phyloP scores from a whole-genome alignment of 2,797 vertebrate species.

The Denticeps clupeoides region DNA sequence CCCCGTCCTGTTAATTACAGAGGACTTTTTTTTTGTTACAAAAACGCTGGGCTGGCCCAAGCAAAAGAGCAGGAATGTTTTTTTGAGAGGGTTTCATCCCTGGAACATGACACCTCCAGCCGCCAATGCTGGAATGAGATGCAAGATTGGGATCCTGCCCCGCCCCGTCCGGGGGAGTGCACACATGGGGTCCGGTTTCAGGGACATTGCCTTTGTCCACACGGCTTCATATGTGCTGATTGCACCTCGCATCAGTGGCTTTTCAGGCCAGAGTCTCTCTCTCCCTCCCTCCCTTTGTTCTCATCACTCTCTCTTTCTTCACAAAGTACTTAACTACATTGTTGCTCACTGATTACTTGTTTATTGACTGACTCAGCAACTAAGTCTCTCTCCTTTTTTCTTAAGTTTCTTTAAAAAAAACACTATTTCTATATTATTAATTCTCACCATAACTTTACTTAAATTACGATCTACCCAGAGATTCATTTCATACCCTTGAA shows the following conservation, averaged over 20 bases:
- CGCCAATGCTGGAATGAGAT: conserved; percentile 17
- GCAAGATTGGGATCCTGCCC: conserved; percentile 26
- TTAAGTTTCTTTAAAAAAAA: no score
- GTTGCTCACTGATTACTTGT: no score
- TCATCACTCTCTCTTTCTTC: neutral
- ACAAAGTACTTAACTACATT: no score
- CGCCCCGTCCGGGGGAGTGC: neutral
- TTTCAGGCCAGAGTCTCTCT: conserved; percentile 21
- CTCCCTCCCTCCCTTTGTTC: neutral
- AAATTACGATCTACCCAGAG: no score
- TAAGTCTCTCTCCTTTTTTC: conserved; percentile 37
- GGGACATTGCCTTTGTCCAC: conserved; percentile 27
- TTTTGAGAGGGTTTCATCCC: no score
- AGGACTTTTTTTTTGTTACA: no score
- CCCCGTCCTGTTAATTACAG: no score
- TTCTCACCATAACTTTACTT: no score
- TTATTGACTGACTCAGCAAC: conserved; percentile 21
- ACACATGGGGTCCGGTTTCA: conserved; percentile 20
- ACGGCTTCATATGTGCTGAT: conserved; percentile 23
- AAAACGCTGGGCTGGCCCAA: no score
- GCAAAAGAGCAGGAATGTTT: neutral
- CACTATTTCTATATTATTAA: no score
- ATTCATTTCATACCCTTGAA: no score
- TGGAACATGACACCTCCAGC: no score
- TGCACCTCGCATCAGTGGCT: conserved; percentile 26